Base-by-base conservation (phyloP, 2,888 invertebrate species). In the Leptopterna dolabrata region DNA sequence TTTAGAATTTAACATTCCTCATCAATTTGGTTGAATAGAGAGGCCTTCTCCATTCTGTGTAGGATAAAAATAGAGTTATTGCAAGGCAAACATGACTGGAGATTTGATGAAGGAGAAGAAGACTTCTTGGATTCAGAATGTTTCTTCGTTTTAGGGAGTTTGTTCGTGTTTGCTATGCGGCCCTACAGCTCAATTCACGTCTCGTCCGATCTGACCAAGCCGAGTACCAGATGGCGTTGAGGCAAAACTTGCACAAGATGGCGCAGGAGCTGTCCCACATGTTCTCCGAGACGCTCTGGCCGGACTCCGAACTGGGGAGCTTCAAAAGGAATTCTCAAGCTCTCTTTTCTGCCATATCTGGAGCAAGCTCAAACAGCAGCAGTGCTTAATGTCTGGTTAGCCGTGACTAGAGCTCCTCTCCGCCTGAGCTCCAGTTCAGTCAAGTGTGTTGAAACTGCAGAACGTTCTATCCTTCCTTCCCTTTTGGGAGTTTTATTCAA, bases 211-310 rank as follows among this genome's bases (percentile, higher is more conserved):
- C 95, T 2, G 98, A 98, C 92, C 98, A 98, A 92, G 94, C 95
- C 82, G 96, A 98, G 90, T 99, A 99, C 91, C 99, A 99, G 91
- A 96, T 96, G 91, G 96, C 96, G 7, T 92, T 98, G 47, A 95
- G 96, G 90, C 94, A 95, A 71, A 98, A 97, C 92, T 98, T 96
- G 92, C 95, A 95, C 91, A 97, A 97, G 90, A 93, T 98, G 83
- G 96, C 97, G 90, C 94, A 95, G 87, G 95, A 95, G 14, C 93
- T 98, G 45, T 95, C 96, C 73, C 93, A 93, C 47, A 92, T 97
- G 89, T 93, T 97, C 89, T 96, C 96, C 0, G 96, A 96, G 91
- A 94, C 95, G 0, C 92, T 96, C 78, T 93, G 94, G 93, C 93
- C 93, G 0, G 93, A 93, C 89, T 93, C 94, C 80, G 92, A 92